Conservation (phyloP, 2,888 invertebrate species). For the Catocala nupta region DNA sequence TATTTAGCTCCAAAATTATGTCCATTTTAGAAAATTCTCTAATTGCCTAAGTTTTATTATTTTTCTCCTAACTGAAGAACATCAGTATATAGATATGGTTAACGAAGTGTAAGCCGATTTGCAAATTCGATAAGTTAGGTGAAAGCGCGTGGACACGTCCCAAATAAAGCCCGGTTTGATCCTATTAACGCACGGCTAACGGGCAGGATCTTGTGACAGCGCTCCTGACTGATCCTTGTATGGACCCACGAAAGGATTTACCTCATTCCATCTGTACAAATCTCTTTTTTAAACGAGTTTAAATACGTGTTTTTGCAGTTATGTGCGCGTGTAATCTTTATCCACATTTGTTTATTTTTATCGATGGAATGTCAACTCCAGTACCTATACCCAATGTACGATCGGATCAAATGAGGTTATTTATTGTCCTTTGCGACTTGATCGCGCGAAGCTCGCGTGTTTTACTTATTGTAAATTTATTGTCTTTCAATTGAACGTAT, state of each 20-base stretch:
- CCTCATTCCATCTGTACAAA: constrained; percentile 57
- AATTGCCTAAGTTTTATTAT: constrained; percentile 9
- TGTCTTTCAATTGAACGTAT: constrained; percentile 48
- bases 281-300: constrained; percentile 50
- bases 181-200: constrained; percentile 86
- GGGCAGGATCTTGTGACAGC: constrained; percentile 79
- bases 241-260: constrained; percentile 64
- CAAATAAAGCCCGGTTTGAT: constrained; percentile 85
- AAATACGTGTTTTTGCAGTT: constrained; percentile 22
- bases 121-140: constrained; percentile 86
- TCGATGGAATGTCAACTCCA: constrained; percentile 57
- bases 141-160: constrained; percentile 84
- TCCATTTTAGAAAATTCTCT: background rate
- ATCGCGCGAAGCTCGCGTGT: constrained; percentile 52
- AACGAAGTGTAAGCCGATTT: constrained; percentile 86
- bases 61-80: constrained; percentile 26
- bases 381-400: constrained; percentile 44
- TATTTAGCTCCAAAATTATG: no score
- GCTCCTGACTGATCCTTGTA: constrained; percentile 70
- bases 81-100: constrained; percentile 59
- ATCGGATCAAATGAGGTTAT: constrained; percentile 61
- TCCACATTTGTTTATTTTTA: constrained; percentile 62
- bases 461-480: constrained; percentile 58
- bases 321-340: constrained; percentile 54
- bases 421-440: constrained; percentile 56